phyloP scores from a whole-genome alignment of 2,113 vertebrate species.

The Hemichromis elongatus region DNA sequence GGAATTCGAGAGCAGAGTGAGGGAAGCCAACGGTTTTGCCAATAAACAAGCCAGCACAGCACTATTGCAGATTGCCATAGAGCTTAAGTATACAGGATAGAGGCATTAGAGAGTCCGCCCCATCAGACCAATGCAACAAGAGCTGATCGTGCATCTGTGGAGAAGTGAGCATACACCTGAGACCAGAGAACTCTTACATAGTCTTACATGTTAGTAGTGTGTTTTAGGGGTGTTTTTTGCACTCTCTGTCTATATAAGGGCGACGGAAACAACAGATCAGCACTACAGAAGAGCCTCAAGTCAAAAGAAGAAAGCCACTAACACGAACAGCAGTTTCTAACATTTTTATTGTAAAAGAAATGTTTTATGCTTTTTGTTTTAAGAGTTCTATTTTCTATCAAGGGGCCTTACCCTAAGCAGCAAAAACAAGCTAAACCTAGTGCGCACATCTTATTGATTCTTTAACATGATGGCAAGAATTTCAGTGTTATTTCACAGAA shows the following conservation, averaged over 20 bases:
- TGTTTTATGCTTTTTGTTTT: neutral
- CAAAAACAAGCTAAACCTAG: neutral
- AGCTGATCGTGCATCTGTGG: constrained; percentile 45
- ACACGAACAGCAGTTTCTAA: rapidly evolving
- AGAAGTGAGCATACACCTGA: neutral
- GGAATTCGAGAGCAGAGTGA: constrained; percentile 17
- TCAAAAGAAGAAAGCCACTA: neutral
- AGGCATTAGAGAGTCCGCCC: constrained; percentile 41
- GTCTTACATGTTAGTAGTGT: rapidly evolving
- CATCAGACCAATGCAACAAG: constrained; percentile 28
- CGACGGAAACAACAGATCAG: neutral
- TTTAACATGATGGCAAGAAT: neutral
- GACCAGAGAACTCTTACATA: neutral
- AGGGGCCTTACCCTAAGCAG: too few species aligned
- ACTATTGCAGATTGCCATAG: constrained; percentile 55
- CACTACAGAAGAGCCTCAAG: neutral
- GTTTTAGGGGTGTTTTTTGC: neutral
- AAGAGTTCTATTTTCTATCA: neutral
- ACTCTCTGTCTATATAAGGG: neutral
- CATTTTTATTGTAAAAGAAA: neutral
- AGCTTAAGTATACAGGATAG: constrained; percentile 53
- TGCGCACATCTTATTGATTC: neutral
- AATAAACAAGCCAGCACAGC: constrained; percentile 59
- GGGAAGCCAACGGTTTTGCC: constrained; percentile 47
- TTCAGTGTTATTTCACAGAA: neutral